Evolutionary conservation across 2,113 vertebrate species (phyloP).

Genomic region (Hypomesus transpacificus): DNA sequence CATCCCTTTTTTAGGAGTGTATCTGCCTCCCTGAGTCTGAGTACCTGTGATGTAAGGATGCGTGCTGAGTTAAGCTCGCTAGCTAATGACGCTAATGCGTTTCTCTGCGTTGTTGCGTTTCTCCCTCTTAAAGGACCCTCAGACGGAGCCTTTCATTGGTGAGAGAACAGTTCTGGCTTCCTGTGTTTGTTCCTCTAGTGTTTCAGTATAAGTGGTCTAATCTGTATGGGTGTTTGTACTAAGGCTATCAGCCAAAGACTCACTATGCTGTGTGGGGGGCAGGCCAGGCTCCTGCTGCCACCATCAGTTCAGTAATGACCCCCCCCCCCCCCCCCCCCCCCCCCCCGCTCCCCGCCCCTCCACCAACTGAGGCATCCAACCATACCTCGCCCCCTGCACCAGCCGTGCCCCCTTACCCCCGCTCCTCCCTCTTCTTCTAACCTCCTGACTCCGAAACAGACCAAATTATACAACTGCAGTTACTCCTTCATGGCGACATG

Average conservation of each 20-base stretch:
- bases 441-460: constrained; percentile 23
- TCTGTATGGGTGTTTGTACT: constrained; percentile 44
- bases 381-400: neutral
- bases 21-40: no score
- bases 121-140: constrained; percentile 64
- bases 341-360: neutral
- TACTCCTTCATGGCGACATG: constrained; percentile 35
- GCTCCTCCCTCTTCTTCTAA: neutral
- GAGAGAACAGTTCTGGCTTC: constrained; percentile 62
- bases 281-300: constrained; percentile 8
- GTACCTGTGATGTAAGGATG: no score
- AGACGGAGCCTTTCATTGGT: constrained; percentile 63
- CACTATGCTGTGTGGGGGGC: constrained; percentile 1
- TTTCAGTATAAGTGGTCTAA: constrained; percentile 16
- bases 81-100: constrained; percentile 50
- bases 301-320: constrained; percentile 12
- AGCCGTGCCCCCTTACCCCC: constrained; percentile 3
- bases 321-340: constrained; percentile 9
- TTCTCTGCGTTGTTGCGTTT: constrained; percentile 54
- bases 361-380: constrained; percentile 26
- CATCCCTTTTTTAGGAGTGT: no score
- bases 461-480: constrained; percentile 38
- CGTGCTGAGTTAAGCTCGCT: constrained; percentile 6
- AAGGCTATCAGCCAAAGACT: constrained; percentile 15
- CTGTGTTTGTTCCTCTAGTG: constrained; percentile 2